Base-by-base conservation (phyloP, 2,888 invertebrate genomes). In the Xiphydria camelus region DNA sequence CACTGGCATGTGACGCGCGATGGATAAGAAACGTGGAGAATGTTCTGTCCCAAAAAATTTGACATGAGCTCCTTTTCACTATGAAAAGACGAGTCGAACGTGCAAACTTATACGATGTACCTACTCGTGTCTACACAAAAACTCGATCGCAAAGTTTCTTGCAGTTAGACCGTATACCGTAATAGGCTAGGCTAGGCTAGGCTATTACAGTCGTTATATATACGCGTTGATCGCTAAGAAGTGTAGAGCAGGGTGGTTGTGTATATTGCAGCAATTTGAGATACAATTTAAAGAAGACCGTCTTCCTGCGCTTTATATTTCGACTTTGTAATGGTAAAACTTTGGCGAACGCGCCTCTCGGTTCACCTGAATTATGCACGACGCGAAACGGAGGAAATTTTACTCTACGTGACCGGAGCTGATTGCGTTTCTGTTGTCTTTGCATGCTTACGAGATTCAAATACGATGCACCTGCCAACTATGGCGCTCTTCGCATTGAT, bases 261-360 rank as follows among this genome's bases (percentile, higher is more conserved):
- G 42, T 43, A 32, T 38, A 42, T 38, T 23, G 41, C 55, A 47
- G 64, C 65, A 67, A 68, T 67, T 65, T 64, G 59, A 59, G 64
- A 67, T 66, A 68, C 67, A 68, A 68, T 68, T 68, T 66, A 63
- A 68, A 63, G 66, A 66, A 66, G 62, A 60, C 62, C 54, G 51
- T 47, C 45, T 47, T 33, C 49, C 49, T 29, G 51, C 47, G 49
- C 50, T 53, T 51, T 53, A 51, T 53, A 55, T 66, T 66, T 63
- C 51, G 60, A 61, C 59, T 58, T 55, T 62, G 62, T 68, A 66
- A 68, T 62, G 67, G 65, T 57, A 57, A 68, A 68, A 68, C 66
- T 68, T 68, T 62, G 57, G 61, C 62, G 67, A 68, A 68, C 67
- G 68, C n/a, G 68, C 63, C 62, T 58, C 12, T 29, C 29, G 12